Evolutionary conservation across 2,797 vertebrate genomes (phyloP).

Genomic region (Acestrorhynchus altus): DNA sequence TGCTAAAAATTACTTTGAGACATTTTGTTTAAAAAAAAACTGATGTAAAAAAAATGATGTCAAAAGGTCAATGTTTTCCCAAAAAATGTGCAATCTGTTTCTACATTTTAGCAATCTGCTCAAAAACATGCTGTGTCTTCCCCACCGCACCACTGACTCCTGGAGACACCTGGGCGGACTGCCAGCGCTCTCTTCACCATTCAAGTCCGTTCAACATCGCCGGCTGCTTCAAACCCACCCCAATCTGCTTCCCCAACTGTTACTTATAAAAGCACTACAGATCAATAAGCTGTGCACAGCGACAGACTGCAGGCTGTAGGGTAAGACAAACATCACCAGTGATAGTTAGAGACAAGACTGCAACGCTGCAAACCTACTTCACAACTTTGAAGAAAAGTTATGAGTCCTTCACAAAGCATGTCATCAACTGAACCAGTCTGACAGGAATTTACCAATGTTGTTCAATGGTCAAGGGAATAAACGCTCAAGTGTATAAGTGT

Average conservation of each 20-base stretch:
- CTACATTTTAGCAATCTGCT: constrained; percentile 55
- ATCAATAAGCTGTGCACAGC: constrained; percentile 52
- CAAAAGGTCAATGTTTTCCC: constrained; percentile 44
- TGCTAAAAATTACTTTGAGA: constrained; percentile 9
- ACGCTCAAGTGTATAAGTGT: too few species aligned
- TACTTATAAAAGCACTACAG: constrained; percentile 47
- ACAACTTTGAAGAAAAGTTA: neutral
- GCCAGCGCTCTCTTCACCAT: constrained; percentile 54
- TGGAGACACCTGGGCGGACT: constrained; percentile 49
- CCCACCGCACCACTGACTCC: constrained; percentile 45
- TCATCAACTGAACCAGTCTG: neutral
- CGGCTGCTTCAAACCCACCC: constrained; percentile 39
- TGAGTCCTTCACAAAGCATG: neutral
- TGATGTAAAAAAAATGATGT: constrained; percentile 27
- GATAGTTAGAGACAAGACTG: neutral
- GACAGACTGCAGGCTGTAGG: constrained; percentile 35
- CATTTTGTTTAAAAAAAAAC: constrained; percentile 18
- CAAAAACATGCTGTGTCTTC: constrained; percentile 49
- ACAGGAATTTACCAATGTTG: too few species aligned
- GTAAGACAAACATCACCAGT: neutral
- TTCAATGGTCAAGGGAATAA: neutral
- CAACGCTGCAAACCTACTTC: neutral
- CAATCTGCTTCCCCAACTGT: constrained; percentile 62
- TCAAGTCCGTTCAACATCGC: constrained; percentile 32
- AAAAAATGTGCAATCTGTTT: constrained; percentile 44